A percentile compares a stretch with the other conserved stretches of the same genome.
phyloP scores from a whole-genome alignment of 2,888 invertebrate species.

The Amblyjoppa proteus region DNA sequence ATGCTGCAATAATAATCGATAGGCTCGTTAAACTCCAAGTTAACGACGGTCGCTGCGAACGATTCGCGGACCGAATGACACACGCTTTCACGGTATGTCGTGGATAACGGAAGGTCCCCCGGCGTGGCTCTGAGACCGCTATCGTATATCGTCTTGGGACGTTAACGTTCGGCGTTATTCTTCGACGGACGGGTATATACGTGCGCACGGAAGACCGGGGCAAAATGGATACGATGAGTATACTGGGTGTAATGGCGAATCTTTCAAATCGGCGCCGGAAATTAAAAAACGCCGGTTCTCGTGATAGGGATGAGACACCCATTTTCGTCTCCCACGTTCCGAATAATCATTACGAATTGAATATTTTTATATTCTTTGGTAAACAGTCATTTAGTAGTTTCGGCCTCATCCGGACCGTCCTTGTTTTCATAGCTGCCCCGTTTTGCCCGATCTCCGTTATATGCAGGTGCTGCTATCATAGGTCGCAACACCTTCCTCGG shows the following conservation, averaged over 20 bases:
- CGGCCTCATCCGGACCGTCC: background rate
- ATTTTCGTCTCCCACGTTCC: background rate
- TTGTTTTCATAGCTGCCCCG: background rate
- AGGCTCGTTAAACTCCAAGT: constrained; percentile 50
- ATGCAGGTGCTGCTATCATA: background rate
- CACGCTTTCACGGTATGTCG: constrained; percentile 6
- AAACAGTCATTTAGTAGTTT: background rate
- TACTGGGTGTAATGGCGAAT: background rate
- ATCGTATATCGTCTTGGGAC: constrained; percentile 15
- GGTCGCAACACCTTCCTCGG: background rate
- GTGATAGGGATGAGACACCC: background rate
- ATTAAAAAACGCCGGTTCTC: background rate
- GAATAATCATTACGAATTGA: background rate
- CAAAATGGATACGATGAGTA: background rate
- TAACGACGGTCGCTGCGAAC: constrained; percentile 35
- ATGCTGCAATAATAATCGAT: constrained; percentile 78
- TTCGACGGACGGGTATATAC: background rate
- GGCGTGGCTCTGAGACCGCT: background rate
- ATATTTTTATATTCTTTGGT: no score
- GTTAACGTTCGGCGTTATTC: constrained; percentile 23
- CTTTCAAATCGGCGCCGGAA: background rate
- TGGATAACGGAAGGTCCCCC: constrained; percentile 22
- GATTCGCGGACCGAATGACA: constrained; percentile 21
- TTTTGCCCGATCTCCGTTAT: background rate
- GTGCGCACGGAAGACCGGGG: background rate